These are phyloP conservation scores for Coregonus sp. DNA, from an alignment of 2,797 vertebrate species.

Conservation along the genomic window DNA sequence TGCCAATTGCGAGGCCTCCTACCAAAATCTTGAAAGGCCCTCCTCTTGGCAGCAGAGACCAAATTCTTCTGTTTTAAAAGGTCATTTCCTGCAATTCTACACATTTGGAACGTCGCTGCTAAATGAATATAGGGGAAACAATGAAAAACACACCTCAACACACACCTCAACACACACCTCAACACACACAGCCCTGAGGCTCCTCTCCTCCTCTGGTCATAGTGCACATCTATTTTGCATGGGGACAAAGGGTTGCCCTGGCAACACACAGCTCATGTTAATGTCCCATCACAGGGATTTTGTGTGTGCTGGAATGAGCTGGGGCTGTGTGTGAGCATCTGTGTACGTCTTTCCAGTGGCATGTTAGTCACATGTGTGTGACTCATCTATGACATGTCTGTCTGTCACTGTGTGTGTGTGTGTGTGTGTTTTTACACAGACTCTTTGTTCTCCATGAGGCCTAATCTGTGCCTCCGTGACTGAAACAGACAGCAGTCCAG, in stretches of 20 bases:
- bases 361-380: not conserved
- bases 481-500: constrained; percentile 1
- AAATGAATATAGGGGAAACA: too few species aligned
- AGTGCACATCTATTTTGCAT: constrained; percentile 18
- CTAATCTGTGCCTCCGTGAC: not conserved
- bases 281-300: constrained; percentile 58
- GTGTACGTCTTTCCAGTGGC: constrained; percentile 22
- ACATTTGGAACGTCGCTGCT: too few species aligned
- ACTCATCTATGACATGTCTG: too few species aligned
- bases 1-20: too few species aligned
- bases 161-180: not conserved
- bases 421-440: constrained; percentile 4
- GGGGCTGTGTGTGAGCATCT: constrained; percentile 17
- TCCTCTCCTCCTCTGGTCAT: not conserved
- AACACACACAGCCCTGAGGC: not conserved
- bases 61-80: too few species aligned
- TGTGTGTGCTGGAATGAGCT: constrained; percentile 25
- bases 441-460: constrained; percentile 21
- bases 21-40: too few species aligned
- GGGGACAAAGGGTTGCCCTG: constrained; percentile 44
- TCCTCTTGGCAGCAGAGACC: too few species aligned
- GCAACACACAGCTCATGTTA: constrained; percentile 55
- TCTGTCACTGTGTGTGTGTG: not conserved
- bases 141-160: not conserved
- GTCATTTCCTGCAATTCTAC: too few species aligned